Evolutionary conservation across 2,888 invertebrate genomes (phyloP), one percentile per base, ranked within the genome.

Genomic region (Priocnemis perturbator): DNA sequence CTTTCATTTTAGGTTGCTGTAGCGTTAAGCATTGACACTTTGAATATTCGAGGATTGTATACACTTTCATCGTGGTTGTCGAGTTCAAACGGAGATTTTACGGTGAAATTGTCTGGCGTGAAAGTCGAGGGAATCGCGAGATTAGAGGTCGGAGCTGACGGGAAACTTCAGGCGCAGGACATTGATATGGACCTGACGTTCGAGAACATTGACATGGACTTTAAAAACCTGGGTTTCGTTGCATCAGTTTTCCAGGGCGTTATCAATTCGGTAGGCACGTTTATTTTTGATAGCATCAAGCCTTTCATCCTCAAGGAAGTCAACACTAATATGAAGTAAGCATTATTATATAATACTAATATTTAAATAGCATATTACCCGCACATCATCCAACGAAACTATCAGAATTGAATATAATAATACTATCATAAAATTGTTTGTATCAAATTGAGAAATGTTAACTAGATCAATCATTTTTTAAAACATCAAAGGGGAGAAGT

Each of bases 221-320:
- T 97, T 83, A 92, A 96, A 88, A 95, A 96, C 85, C 91, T 96
- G 0, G 95, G 96, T 4, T 92, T 96, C 77, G 90, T 96, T 70
- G 95, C 94, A 0, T 91, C 92, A 52, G 87, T 93, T 64, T 91
- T 93, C 73, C 94, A 95, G 87, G 93, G 95, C 0, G 91, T 96
- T 57, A 92, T 97, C 55, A 97, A 97, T 88, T 94, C 95, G 0
- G 92, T 96, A 0, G 96, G 96, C 0, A 93, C 92, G 15, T 93
- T 96, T 73, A 91, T 97, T 11, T 97, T 97, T 81, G 96, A 96
- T 86, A 94, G 95, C 11, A 95, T 97, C 82, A 97, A 97, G 85
- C 96, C 96, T 0, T 94, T 94, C 77, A 93, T 97, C 74, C 89
- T 97, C 23, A 92, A 92, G 75, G 94, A 95, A 89, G 94, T 95